Evolutionary conservation across 2,113 vertebrate species (phyloP).

Genomic region (Cygnus atratus): DNA sequence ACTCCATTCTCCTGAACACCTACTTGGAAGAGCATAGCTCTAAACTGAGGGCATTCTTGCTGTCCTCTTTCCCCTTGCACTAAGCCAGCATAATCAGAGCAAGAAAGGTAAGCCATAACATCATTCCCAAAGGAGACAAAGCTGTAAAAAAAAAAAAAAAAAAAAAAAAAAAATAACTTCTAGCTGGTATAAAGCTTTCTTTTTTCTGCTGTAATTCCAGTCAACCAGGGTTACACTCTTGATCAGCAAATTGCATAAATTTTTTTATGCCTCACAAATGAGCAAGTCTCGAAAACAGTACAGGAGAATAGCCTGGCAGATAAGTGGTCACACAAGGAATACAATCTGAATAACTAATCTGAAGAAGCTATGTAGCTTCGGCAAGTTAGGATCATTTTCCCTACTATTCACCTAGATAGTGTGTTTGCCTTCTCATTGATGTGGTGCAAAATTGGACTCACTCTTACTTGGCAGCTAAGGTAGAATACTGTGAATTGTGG

Average conservation of each 20-base stretch:
- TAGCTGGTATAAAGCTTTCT: not conserved
- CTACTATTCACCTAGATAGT: not conserved
- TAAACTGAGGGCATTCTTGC: not conserved
- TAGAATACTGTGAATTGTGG: not conserved
- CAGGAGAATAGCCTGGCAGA: not conserved
- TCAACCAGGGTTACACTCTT: accelerated
- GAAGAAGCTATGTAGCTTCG: not conserved
- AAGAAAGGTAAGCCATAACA: not conserved
- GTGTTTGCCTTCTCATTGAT: not conserved
- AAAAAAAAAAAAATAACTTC: not conserved
- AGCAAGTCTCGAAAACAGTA: not conserved
- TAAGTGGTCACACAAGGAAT: not conserved
- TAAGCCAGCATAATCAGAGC: not conserved
- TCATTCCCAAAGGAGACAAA: not conserved
- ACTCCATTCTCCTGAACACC: not conserved
- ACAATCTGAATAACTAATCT: not conserved
- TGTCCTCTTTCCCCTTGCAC: not conserved
- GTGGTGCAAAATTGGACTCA: not conserved
- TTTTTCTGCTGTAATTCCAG: not conserved
- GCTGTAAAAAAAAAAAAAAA: not conserved
- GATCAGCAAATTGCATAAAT: not conserved
- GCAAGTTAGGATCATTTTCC: not conserved
- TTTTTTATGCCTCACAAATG: not conserved
- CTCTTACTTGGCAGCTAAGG: not conserved
- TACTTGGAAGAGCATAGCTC: not conserved